Base-by-base conservation (phyloP, 2,797 vertebrate genomes). In the Manis pentadactyla region DNA sequence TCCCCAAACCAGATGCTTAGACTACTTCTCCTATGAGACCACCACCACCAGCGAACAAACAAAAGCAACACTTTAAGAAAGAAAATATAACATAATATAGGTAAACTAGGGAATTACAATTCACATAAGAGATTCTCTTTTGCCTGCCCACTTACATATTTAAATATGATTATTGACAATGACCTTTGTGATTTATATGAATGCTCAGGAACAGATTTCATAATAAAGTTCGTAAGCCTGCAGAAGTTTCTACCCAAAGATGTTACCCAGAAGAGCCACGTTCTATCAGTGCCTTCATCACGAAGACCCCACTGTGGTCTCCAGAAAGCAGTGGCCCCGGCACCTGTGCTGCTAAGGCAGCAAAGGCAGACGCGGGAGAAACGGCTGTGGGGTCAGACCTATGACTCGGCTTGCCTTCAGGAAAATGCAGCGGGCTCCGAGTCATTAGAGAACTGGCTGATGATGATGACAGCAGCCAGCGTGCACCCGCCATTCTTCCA, bases 21-120 rank as follows among this genome's bases (percentile, higher is more conserved):
- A 39, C 6, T 10, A 59, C 42, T 37, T 25, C 64, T 10, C 7
- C 1, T 13, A 4, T 0, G 4, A 64, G 31, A 51, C 1, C 21
- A 4, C 53, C 89, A 73, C 13, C 85, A 37, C 46, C 46, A 55
- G 7, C 17, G 18, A 75, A 34, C 42, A 29, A 73, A 49, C 21
- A 66, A 66, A 53, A 19, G 46, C 69, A n/a, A 1, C 4, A 27
- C 39, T 75, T 21, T 75, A 7, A 64, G 8, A 63, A 29, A 18
- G 2, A 55, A 81, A 68, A 12, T 19, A 39, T n/a, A 39, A 49
- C 2, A 17, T 17, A 55, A 87, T 31, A 37, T 0, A 68, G 49
- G 53, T 57, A 53, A 59, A 51, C 27, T 7, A 64, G 21, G n/a
- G 46, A 34, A 31, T 59, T 27, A 75, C 4, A 25, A 27, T 11